Conservation (phyloP, 2,113 vertebrate species). For the Alexandromys fortis region DNA sequence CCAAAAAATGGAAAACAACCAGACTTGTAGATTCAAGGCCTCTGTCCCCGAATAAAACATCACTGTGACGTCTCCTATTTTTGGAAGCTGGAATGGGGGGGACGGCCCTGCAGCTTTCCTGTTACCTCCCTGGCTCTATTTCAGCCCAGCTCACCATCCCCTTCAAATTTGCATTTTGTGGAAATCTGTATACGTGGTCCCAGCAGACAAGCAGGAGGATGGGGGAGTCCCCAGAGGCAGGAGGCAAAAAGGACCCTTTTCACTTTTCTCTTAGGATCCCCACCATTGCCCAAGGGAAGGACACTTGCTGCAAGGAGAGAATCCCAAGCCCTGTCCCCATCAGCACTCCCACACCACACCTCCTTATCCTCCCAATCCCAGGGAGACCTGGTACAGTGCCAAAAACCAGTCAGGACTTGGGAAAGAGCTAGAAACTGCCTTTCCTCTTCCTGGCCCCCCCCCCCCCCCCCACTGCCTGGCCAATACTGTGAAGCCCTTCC, state of each 20-base stretch:
- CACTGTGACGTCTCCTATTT: background rate
- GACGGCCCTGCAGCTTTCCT: background rate
- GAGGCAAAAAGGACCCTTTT: background rate
- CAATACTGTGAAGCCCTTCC: conserved; percentile 73
- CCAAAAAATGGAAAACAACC: conserved; percentile 19
- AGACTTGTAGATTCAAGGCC: background rate
- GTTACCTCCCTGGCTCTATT: background rate
- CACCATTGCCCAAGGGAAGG: conserved; percentile 21
- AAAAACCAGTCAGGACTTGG: conserved; percentile 54
- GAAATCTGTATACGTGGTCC: background rate
- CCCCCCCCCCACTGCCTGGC: background rate
- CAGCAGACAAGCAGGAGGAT: background rate
- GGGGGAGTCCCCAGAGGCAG: background rate
- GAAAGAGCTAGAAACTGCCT: conserved; percentile 49
- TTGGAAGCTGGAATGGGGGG: background rate
- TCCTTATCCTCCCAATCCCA: background rate
- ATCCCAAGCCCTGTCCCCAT: background rate
- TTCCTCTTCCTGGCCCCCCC: background rate
- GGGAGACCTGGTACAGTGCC: conserved; percentile 66
- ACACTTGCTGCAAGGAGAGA: conserved; percentile 41
- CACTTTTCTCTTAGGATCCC: background rate
- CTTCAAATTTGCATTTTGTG: background rate
- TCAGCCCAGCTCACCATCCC: conserved; percentile 20
- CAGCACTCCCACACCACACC: background rate
- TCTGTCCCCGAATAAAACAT: background rate